Conservation (phyloP, 2,113 vertebrate species). For the Ictidomys tridecemlineatus region DNA sequence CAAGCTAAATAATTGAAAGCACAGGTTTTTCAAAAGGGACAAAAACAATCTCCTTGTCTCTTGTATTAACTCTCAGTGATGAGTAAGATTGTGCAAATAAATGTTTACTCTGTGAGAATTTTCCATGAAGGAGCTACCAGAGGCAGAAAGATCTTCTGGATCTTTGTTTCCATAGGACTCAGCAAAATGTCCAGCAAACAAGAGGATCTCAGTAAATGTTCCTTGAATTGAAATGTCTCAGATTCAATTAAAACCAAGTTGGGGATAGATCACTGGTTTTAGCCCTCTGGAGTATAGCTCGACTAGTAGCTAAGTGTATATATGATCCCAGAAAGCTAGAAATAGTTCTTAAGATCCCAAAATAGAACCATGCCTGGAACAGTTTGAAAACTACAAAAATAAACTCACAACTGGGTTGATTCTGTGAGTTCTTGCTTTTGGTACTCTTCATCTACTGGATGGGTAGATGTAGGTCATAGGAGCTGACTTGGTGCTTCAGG, state of each 20-base stretch:
- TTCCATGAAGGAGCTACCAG: not conserved
- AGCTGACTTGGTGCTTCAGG: not conserved
- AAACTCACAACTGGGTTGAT: not conserved
- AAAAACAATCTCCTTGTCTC: slow-evolving; percentile 15
- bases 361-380: not conserved
- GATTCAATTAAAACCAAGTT: not conserved
- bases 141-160: not conserved
- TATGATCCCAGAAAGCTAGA: not conserved
- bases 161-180: not conserved
- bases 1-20: not conserved
- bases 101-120: not conserved
- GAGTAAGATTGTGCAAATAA: not conserved
- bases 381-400: not conserved
- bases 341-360: not conserved
- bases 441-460: not conserved
- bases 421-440: not conserved
- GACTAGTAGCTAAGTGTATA: not conserved
- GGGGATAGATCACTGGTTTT: not conserved
- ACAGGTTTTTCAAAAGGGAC: not conserved
- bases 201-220: not conserved
- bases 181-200: not conserved
- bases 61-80: not conserved
- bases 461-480: not conserved
- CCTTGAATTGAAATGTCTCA: not conserved
- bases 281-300: not conserved